phyloP scores from a whole-genome alignment of 1,140 invertebrate genomes.

The Drosophila willistoni region DNA sequence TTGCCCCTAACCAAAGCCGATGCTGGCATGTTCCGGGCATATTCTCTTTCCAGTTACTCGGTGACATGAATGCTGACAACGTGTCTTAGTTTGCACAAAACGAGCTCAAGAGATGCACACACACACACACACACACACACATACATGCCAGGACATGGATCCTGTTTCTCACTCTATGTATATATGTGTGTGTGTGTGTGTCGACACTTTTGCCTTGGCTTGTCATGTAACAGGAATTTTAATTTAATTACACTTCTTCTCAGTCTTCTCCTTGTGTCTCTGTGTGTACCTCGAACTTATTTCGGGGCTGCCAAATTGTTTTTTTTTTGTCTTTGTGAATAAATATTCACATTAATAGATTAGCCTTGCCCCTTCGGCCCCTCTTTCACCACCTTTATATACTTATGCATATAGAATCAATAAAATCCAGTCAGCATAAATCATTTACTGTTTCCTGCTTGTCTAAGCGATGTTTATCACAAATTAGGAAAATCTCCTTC shows the following conservation, averaged over 20 bases:
- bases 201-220: slow-evolving; percentile 51
- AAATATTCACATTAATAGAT: slow-evolving; percentile 64
- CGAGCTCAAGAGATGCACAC: slow-evolving; percentile 65
- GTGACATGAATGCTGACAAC: slow-evolving; percentile 81
- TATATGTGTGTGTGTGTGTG: slow-evolving; percentile 43
- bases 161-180: slow-evolving; percentile 4
- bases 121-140: slow-evolving; percentile 34
- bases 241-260: slow-evolving; percentile 69
- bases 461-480: slow-evolving; percentile 58
- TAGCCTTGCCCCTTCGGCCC: slow-evolving; percentile 23
- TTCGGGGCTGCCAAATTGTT: slow-evolving; percentile 6
- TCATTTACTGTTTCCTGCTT: slow-evolving; percentile 57
- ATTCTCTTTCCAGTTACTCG: slow-evolving; percentile 15
- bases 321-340: slow-evolving; percentile 22
- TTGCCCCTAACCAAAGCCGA: background rate
- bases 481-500: slow-evolving; percentile 39
- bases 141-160: slow-evolving; percentile 49
- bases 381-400: slow-evolving; percentile 6
- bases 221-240: slow-evolving; percentile 79
- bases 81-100: slow-evolving; percentile 82
- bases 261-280: background rate
- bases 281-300: background rate
- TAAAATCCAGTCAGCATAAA: slow-evolving; percentile 63
- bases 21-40: background rate
- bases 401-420: slow-evolving; percentile 67